phyloP scores from a whole-genome alignment of 2,888 invertebrate species.

The Nysson spinosus region DNA sequence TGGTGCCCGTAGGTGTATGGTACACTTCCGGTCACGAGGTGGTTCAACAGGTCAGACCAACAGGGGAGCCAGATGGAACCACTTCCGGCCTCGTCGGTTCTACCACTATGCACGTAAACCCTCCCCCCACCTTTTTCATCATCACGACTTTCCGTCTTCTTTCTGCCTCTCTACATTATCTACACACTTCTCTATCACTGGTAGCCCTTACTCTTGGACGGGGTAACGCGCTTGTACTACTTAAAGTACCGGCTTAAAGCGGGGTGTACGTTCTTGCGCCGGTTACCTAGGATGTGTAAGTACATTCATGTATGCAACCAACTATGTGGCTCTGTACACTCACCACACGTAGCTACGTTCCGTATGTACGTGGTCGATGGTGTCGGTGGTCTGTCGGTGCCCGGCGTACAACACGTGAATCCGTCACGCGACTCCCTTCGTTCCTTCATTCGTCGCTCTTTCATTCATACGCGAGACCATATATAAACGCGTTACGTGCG shows the following conservation, averaged over 20 bases:
- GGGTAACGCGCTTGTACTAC: conserved; percentile 5
- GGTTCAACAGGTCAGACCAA: conserved; percentile 78
- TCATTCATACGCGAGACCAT: conserved; percentile 60
- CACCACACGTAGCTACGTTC: conserved; percentile 4
- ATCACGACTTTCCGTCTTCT: conserved; percentile 25
- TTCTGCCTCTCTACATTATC: conserved; percentile 2
- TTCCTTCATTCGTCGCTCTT: conserved; percentile 49
- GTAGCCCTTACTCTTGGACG: neutral
- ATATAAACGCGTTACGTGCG: conserved; percentile 38
- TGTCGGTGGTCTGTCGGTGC: conserved; percentile 11
- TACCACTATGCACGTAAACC: conserved; percentile 36
- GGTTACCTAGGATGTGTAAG: too few species aligned
- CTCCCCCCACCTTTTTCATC: too few species aligned
- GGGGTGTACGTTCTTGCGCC: conserved; percentile 6
- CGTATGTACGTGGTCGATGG: conserved; percentile 10
- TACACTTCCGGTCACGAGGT: conserved; percentile 77
- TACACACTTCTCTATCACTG: neutral
- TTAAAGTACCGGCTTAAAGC: conserved; percentile 5
- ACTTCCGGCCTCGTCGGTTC: conserved; percentile 70
- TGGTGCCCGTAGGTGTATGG: conserved; percentile 68
- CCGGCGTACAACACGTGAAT: conserved; percentile 55
- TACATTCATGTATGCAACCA: conserved; percentile 1
- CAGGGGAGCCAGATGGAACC: conserved; percentile 77
- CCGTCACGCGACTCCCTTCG: conserved; percentile 63
- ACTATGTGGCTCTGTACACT: conserved; percentile 9